Conservation (phyloP, 2,888 invertebrate species). For the Pristionchus fissidentatus region DNA sequence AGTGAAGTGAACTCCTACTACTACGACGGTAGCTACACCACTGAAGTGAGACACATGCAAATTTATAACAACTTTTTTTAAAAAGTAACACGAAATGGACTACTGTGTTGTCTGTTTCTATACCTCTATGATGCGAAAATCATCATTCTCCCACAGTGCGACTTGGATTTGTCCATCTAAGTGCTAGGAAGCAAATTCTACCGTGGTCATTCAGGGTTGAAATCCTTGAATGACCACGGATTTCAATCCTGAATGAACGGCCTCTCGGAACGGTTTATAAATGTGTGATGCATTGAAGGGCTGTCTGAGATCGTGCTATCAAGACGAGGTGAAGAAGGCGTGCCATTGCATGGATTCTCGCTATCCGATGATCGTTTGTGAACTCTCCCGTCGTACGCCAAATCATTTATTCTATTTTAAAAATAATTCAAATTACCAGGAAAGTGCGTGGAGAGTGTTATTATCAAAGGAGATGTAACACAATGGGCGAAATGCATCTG, state of each 20-base stretch:
- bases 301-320: constrained; percentile 50
- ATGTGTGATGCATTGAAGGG: no score
- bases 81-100: no score
- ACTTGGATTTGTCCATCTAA: no score
- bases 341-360: constrained; percentile 57
- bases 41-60: constrained; percentile 56
- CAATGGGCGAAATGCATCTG: constrained; percentile 54
- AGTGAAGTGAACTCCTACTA: constrained; percentile 56
- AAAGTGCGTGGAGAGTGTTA: constrained; percentile 51
- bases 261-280: no score
- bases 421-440: neutral
- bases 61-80: no score
- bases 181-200: no score
- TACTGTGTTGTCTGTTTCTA: no score
- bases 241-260: no score
- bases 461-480: constrained; percentile 52
- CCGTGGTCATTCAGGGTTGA: no score
- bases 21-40: constrained; percentile 55
- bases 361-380: constrained; percentile 50
- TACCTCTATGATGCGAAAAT: no score
- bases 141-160: no score
- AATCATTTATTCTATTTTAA: neutral
- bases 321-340: constrained; percentile 51
- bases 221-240: no score
- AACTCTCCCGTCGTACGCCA: constrained; percentile 49